phyloP scores from a whole-genome alignment of 2,797 vertebrate genomes.

The Pipistrellus kuhlii region DNA sequence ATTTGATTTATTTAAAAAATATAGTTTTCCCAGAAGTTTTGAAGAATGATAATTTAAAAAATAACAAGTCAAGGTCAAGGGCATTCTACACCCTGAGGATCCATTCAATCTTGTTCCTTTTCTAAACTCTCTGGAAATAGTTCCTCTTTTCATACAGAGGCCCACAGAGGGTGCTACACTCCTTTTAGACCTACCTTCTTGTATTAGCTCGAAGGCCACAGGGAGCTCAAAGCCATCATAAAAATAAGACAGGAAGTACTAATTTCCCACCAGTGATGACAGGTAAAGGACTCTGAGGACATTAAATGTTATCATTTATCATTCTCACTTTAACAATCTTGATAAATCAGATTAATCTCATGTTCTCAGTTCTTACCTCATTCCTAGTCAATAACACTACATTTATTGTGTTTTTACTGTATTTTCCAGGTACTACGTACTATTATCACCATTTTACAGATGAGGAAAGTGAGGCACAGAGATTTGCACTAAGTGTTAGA shows the following conservation, averaged over 20 bases:
- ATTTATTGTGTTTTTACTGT: not conserved
- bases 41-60: not conserved
- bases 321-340: not conserved
- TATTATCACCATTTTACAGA: not conserved
- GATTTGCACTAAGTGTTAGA: not conserved
- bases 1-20: conserved; percentile 6
- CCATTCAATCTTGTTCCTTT: not conserved
- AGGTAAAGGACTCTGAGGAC: not conserved
- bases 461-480: not conserved
- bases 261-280: not conserved
- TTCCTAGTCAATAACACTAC: not conserved
- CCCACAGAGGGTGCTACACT: conserved; percentile 48
- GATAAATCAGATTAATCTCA: not conserved
- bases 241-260: not conserved
- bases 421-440: not conserved
- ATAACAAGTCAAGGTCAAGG: not conserved
- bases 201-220: too few species aligned
- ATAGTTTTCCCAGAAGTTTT: not conserved
- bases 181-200: not conserved
- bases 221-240: not conserved
- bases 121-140: not conserved
- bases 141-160: not conserved
- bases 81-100: not conserved
- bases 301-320: not conserved
- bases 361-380: not conserved